phyloP scores from a whole-genome alignment of 2,113 vertebrate genomes.

The Phoenicopterus ruber region DNA sequence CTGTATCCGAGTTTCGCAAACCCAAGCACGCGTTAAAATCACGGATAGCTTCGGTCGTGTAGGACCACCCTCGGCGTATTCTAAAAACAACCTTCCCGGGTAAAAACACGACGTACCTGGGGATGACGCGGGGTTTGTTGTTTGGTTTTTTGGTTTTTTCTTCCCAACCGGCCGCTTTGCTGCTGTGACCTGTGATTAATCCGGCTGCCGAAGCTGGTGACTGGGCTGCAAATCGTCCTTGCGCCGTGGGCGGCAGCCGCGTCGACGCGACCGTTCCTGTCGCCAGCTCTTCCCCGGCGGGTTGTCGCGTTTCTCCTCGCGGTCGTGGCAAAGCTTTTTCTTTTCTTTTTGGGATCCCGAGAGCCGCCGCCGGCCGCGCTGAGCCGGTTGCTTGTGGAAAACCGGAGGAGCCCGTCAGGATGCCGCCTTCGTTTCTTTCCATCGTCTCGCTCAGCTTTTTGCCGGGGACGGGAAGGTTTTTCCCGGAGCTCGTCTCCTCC shows the following conservation, averaged over 20 bases:
- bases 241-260: not conserved
- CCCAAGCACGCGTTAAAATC: not conserved
- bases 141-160: not conserved
- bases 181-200: conserved; percentile 37
- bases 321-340: not conserved
- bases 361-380: not conserved
- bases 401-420: not conserved
- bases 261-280: not conserved
- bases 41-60: not conserved
- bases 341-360: not conserved
- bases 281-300: not conserved
- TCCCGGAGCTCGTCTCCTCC: not conserved
- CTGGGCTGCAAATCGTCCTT: not conserved
- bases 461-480: not conserved
- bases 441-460: not conserved
- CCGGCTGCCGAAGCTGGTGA: not conserved
- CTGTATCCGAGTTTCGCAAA: conserved; percentile 43
- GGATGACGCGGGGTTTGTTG: not conserved
- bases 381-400: not conserved
- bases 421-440: not conserved
- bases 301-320: not conserved
- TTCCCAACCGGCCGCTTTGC: not conserved
- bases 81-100: not conserved
- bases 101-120: not conserved
- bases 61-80: not conserved